These are phyloP conservation scores for Leptinotarsa tumamoca DNA, from an alignment of 2,888 invertebrate species.

Conservation along the genomic window DNA sequence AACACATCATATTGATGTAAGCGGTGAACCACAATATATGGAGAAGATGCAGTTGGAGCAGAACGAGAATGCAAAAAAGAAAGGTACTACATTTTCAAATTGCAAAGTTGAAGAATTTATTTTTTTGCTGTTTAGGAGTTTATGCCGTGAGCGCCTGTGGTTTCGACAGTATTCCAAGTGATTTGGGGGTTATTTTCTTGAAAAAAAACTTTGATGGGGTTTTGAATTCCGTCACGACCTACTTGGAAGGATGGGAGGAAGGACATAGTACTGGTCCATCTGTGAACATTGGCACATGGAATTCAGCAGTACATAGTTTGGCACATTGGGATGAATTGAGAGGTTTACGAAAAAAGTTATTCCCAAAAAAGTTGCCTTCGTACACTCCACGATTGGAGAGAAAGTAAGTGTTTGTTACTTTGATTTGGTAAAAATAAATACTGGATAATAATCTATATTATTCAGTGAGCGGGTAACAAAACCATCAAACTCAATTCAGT, in stretches of 20 bases:
- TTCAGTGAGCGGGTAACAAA: too few species aligned
- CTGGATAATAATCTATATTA: too few species aligned
- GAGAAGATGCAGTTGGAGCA: constrained; percentile 78
- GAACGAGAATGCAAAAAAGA: constrained; percentile 78
- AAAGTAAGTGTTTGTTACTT: constrained; percentile 41
- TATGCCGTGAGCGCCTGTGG: constrained; percentile 94
- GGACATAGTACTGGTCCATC: constrained; percentile 66
- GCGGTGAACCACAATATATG: constrained; percentile 84
- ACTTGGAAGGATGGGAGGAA: constrained; percentile 67
- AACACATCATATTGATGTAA: constrained; percentile 92
- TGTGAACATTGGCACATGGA: constrained; percentile 91
- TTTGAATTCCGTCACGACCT: constrained; percentile 83
- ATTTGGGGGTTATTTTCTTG: constrained; percentile 85
- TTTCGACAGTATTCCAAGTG: constrained; percentile 91
- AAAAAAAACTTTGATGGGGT: constrained; percentile 84
- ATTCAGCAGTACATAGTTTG: constrained; percentile 85
- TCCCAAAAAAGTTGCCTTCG: constrained; percentile 75
- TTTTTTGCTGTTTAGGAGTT: constrained; percentile 66
- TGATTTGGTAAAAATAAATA: constrained; percentile 6
- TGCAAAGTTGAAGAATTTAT: constrained; percentile 6
- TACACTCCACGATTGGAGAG: constrained; percentile 69
- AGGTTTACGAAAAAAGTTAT: constrained; percentile 72
- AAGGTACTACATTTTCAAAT: constrained; percentile 62
- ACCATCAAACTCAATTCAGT: too few species aligned
- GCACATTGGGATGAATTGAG: constrained; percentile 74